Percentiles rank a stretch among this genome's conserved stretches.
These are phyloP conservation scores for Noctua pronuba DNA, from an alignment of 2,888 invertebrate species.

Conservation along the genomic window DNA sequence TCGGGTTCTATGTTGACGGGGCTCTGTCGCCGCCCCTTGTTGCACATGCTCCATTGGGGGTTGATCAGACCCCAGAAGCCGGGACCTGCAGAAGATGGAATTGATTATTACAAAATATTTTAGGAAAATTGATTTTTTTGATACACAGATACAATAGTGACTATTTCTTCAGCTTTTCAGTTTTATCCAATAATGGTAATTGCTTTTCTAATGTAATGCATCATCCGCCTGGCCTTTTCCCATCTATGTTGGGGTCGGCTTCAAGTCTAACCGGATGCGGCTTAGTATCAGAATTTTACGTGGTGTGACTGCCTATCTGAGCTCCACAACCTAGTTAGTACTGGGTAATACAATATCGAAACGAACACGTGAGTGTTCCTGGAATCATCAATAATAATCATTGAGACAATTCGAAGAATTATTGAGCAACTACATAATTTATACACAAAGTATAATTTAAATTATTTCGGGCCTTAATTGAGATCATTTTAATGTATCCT, in stretches of 20 bases:
- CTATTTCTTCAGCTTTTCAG: neutral
- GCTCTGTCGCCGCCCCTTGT: slow-evolving; percentile 98
- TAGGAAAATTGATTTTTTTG: neutral
- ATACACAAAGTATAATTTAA: neutral
- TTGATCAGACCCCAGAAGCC: slow-evolving; percentile 99
- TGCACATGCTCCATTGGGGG: slow-evolving; percentile 99
- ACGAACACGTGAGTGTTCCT: neutral
- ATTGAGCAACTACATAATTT: neutral
- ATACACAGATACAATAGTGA: neutral
- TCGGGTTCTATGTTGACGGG: slow-evolving; percentile 99
- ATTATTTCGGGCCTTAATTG: too few relatives aligned
- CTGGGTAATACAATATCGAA: too few relatives aligned
- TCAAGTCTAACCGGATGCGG: too few relatives aligned
- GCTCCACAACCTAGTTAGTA: too few relatives aligned
- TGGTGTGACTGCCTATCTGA: too few relatives aligned
- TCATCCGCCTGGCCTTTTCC: too few relatives aligned
- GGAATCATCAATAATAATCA: neutral
- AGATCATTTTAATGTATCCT: too few relatives aligned
- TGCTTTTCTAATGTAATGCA: too few relatives aligned
- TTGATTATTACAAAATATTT: neutral
- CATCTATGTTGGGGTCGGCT: too few relatives aligned
- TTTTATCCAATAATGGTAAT: neutral
- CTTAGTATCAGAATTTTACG: too few relatives aligned
- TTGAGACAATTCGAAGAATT: neutral
- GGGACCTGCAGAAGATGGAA: slow-evolving; percentile 93